phyloP scores from a whole-genome alignment of 1,140 invertebrate genomes.

The Schmidtea mediterranea region DNA sequence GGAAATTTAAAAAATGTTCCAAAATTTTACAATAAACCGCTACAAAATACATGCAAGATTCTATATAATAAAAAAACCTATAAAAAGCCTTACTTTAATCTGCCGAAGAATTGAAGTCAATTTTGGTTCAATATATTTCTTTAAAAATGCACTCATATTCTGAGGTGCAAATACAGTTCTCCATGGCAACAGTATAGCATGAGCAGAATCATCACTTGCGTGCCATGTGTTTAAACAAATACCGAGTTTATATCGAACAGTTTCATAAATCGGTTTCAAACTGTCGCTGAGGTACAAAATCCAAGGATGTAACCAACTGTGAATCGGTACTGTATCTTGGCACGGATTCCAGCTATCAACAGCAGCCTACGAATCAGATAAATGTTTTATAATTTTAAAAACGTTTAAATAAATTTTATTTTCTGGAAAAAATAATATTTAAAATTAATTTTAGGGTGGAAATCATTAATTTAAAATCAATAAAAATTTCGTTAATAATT shows the following conservation, averaged over 20 bases:
- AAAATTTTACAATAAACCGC: too few relatives aligned
- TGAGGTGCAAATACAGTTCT: constrained; percentile 47
- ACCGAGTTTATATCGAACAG: constrained; percentile 63
- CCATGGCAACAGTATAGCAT: constrained; percentile 74
- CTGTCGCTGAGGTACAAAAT: constrained; percentile 31
- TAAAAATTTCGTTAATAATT: too few relatives aligned
- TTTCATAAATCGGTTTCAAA: constrained; percentile 11
- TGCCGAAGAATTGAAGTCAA: constrained; percentile 15
- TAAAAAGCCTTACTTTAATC: not conserved
- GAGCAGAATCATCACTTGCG: constrained; percentile 58
- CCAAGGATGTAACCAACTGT: constrained; percentile 90
- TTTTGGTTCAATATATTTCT: constrained; percentile 68
- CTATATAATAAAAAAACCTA: too few relatives aligned
- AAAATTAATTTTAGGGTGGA: too few relatives aligned
- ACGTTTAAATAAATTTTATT: too few relatives aligned
- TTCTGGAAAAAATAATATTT: too few relatives aligned
- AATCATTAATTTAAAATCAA: too few relatives aligned
- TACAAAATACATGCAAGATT: too few relatives aligned
- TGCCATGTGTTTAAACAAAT: constrained; percentile 56
- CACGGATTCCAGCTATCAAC: constrained; percentile 71
- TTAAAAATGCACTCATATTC: constrained; percentile 53
- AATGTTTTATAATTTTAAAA: too few relatives aligned
- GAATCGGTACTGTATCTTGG: constrained; percentile 66
- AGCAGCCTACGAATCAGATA: not conserved
- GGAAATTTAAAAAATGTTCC: too few relatives aligned